Evolutionary conservation across 64 coral and sea anemone species (phyloP).

Genomic region (Stichodactyla mertensii): DNA sequence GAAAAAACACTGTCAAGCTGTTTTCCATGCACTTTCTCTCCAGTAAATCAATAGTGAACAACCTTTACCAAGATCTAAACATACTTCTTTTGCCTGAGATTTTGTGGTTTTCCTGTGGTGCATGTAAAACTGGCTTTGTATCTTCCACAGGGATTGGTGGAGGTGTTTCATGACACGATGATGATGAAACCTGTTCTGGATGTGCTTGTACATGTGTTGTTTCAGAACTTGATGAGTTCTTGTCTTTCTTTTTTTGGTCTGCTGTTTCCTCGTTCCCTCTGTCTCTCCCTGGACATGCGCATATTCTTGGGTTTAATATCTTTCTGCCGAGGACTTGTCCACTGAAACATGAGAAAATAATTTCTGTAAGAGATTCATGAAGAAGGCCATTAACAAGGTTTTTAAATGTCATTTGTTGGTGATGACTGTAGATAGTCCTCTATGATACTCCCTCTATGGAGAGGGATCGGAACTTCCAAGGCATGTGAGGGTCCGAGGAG

Average conservation of each 20-base stretch:
- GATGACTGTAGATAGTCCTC: too few relatives aligned
- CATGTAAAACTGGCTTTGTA: not conserved
- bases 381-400: not conserved
- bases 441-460: too few relatives aligned
- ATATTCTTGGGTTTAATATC: constrained; percentile 60
- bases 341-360: not conserved
- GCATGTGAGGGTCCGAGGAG: too few relatives aligned
- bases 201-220: not conserved
- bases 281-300: constrained; percentile 85
- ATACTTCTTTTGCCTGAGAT: not conserved
- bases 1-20: too few relatives aligned
- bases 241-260: constrained; percentile 37
- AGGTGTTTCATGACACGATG: constrained; percentile 10
- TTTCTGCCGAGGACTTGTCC: constrained; percentile 58
- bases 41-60: too few relatives aligned
- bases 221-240: not conserved
- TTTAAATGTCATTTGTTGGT: too few relatives aligned
- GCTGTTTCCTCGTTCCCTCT: constrained; percentile 51
- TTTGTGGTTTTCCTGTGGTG: not conserved
- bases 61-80: not conserved
- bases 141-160: constrained; percentile 15
- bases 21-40: too few relatives aligned
- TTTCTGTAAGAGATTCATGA: not conserved
- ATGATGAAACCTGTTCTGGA: not conserved
- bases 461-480: too few relatives aligned